phyloP scores from a whole-genome alignment of 2,113 vertebrate species.

The Sorex fumeus region DNA sequence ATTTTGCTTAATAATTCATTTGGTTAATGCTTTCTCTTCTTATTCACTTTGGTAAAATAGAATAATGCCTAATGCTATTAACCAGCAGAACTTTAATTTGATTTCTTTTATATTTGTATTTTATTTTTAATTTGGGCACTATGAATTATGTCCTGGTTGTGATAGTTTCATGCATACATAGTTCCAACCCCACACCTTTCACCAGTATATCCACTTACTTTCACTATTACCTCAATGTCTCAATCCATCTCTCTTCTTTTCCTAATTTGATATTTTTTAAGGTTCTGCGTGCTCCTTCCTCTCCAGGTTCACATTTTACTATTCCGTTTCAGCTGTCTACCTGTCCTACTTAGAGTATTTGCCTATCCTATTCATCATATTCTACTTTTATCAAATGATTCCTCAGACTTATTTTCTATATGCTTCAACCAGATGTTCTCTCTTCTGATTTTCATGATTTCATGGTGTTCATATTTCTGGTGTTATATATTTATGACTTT shows the following conservation, averaged over 20 bases:
- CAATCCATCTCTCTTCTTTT: neutral
- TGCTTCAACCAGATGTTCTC: too few species aligned
- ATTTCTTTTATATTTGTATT: too few species aligned
- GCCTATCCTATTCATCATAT: neutral
- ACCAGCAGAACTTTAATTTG: conserved; percentile 24
- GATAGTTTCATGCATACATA: too few species aligned
- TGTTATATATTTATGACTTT: too few species aligned
- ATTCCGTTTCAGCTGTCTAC: neutral
- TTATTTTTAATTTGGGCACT: too few species aligned
- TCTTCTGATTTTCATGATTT: too few species aligned
- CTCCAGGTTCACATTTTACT: neutral
- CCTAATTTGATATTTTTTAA: neutral
- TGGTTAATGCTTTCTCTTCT: conserved; percentile 32
- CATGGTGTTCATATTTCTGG: too few species aligned
- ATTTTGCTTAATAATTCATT: conserved; percentile 9
- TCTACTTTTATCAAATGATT: too few species aligned
- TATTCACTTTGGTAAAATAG: neutral
- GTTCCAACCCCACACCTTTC: too few species aligned
- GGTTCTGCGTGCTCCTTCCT: neutral
- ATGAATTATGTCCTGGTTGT: too few species aligned
- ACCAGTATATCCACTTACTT: too few species aligned
- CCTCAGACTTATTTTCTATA: too few species aligned
- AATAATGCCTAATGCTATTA: conserved; percentile 15
- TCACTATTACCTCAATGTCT: neutral
- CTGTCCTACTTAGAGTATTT: neutral